A percentile compares a stretch with the other conserved stretches of the same genome.
Evolutionary conservation across 2,113 vertebrate genomes (phyloP).

Genomic region (Corvus hawaiiensis): DNA sequence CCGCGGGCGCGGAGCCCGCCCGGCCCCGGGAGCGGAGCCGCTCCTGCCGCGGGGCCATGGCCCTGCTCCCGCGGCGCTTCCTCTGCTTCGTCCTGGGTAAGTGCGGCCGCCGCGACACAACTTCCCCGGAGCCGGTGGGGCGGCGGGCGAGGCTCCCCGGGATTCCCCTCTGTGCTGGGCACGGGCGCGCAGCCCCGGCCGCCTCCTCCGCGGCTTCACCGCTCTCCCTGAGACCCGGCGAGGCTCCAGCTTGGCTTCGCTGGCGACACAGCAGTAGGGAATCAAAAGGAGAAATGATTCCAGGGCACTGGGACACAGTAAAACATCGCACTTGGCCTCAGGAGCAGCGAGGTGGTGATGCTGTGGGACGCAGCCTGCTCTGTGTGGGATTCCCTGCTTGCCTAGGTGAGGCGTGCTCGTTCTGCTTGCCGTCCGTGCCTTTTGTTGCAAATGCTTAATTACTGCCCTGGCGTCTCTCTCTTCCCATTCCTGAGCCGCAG

Average conservation of each 20-base stretch:
- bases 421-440: neutral
- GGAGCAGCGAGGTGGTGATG: accelerated
- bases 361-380: neutral
- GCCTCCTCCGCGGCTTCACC: accelerated
- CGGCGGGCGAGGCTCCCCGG: neutral
- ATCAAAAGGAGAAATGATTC: neutral
- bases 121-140: neutral
- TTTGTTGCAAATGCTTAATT: neutral
- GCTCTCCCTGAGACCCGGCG: neutral
- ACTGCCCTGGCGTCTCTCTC: neutral
- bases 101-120: neutral
- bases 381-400: neutral
- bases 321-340: neutral
- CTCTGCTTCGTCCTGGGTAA: constrained; percentile 55
- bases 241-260: neutral
- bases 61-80: constrained; percentile 15
- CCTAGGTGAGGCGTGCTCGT: accelerated
- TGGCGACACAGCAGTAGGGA: neutral
- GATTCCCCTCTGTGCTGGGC: neutral
- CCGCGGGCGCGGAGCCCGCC: neutral
- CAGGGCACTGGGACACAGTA: accelerated
- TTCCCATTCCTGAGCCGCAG: neutral
- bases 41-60: neutral
- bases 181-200: neutral
- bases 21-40: neutral